Base-by-base conservation (phyloP, 2,797 vertebrate species). In the Phrynocephalus forsythii region DNA sequence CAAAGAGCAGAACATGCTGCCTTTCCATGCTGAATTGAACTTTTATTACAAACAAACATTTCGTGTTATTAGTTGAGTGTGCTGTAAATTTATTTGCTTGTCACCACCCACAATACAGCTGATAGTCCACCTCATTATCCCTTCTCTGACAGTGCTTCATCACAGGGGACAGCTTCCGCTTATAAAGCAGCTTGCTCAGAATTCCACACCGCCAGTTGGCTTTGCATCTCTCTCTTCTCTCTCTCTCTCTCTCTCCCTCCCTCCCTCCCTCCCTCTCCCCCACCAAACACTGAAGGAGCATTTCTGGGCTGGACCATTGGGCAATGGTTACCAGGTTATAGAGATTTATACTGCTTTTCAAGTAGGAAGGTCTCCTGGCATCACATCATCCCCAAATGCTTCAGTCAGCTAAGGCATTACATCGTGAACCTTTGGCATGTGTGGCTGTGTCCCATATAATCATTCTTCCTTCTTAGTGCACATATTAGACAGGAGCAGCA, bases 31-130 rank as follows among this genome's bases (percentile, higher is more conserved):
- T 67, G 78, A 88, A 48, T 1, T 80, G 77, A 86, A 68, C 76
- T 63, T 52, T 44, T 89, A 87, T 75, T 68, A 84, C 83, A 38
- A 86, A 38, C 7, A 63, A 80, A 48, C 56, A 73, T 88, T 84
- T 79, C 18, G 4, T 50, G 38, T 63, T 66, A 79, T 84, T 75
- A 88, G 60, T 11, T 33, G 38, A 20, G 7, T 66, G 38, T 79
- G 38, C 24, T 79, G 20, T 63, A n/a, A 66, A 73, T 88, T 73
- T 88, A 78, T 85, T 79, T 84, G 44, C 67, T 50, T 84, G 68
- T 80, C 38, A 75, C 87, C 68, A 73, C 77, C 77, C 60, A 84
- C 77, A 16, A 66, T 73, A 30, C 81, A 88, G 71, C 48, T 26
- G 24, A 18, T 30, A 73, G 48, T 18, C 11, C 48, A 75, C 2